Conservation (phyloP, 35 echinoderm and acorn worm genomes). For the Nesometra sesokonis region DNA sequence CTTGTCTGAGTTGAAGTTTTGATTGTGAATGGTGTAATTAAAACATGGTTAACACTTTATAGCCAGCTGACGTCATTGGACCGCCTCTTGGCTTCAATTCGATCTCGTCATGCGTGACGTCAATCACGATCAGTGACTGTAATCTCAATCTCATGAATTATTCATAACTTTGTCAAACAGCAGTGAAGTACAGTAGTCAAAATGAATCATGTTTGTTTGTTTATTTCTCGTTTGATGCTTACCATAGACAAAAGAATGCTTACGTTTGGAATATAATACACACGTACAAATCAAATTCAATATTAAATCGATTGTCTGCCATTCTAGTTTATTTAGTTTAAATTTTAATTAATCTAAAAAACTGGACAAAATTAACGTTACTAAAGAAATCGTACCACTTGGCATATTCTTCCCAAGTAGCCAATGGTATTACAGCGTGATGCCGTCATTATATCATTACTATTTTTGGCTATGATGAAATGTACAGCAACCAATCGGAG, state of each 20-base stretch:
- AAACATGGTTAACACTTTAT: neutral
- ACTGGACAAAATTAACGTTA: neutral
- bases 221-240: neutral
- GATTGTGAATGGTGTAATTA: neutral
- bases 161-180: neutral
- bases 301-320: neutral
- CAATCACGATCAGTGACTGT: neutral
- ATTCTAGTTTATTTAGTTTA: neutral
- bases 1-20: neutral
- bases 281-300: neutral
- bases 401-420: neutral
- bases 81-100: neutral
- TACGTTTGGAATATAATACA: neutral
- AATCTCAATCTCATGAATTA: neutral
- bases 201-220: neutral
- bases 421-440: neutral
- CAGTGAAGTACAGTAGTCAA: neutral
- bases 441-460: neutral
- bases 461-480: neutral
- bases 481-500: neutral
- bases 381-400: neutral
- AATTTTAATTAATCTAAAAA: neutral
- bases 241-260: too few species aligned
- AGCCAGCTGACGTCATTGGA: neutral
- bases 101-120: neutral